Base-by-base conservation (phyloP, 1,140 invertebrate species). In the Wasmannia auropunctata region DNA sequence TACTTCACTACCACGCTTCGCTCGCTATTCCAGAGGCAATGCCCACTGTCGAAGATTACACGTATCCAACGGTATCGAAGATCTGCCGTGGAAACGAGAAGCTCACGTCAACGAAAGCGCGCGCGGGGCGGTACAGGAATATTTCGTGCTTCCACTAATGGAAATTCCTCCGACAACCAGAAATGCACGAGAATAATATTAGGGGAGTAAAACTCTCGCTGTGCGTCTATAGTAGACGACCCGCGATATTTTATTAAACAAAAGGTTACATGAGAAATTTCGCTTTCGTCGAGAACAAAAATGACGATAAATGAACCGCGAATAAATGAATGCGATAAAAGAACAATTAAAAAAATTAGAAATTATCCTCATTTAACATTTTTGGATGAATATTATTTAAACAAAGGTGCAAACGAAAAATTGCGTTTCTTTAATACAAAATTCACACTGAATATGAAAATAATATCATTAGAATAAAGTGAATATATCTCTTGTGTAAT, bases 31-130 rank as follows among this genome's bases (percentile, higher is more conserved):
- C 37, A 58, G 67, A 28, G 28, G 67, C 56, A 83, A 83, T 83
- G 65, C 79, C 25, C 65, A 81, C 79, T 81, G 79, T 83, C 67
- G 79, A 83, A 83, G 67, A 83, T 83, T 83, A 83, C 67, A 83
- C 40, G 67, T 83, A 83, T 83, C 79, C 79, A 83, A 83, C 54
- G 37, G 51, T 74, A 83, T 83, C 54, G 79, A 83, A 58, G 67
- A 74, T 83, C 67, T 46, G 14, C 54, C 79, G 79, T 43, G 67
- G 79, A 83, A 83, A 83, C 79, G 79, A 74, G 79, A 22, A 83
- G 67, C 67, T 81, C 79, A 43, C 67, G 51, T 74, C 79, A 37
- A 70, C 60, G 77, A 31, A 81, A 49, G 49, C 79, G 49, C 63
- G 49, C 31, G 40, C 62, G 7, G 25, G n/a, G 16, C 79, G 79